A percentile compares a stretch with the other conserved stretches of the same genome.
These are phyloP conservation scores for Toxotes chatareus DNA, from an alignment of 2,113 vertebrate genomes.

Conservation along the genomic window DNA sequence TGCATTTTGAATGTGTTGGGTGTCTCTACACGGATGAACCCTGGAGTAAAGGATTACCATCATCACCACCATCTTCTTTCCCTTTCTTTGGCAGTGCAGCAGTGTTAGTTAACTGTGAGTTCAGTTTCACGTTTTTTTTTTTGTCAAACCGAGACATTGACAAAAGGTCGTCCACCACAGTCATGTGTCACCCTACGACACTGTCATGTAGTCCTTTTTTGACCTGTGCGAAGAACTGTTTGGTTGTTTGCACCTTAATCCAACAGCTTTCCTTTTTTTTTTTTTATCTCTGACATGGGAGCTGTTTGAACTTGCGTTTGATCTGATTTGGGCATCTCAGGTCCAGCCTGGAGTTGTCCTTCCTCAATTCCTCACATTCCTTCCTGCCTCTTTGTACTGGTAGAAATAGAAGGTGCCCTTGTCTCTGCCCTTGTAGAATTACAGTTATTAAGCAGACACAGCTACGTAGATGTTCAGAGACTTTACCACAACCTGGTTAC, in stretches of 20 bases:
- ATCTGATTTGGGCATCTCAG: constrained; percentile 40
- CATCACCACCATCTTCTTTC: constrained; percentile 8
- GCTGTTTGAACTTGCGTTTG: constrained; percentile 34
- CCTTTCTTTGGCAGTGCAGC: not conserved
- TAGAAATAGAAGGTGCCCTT: not conserved
- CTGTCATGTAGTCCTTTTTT: not conserved
- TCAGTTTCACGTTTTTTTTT: not conserved
- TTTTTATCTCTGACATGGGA: not conserved
- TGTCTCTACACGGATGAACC: not conserved
- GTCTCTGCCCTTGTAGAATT: not conserved
- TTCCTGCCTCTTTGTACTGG: not conserved
- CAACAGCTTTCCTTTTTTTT: not conserved
- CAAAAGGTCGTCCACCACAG: not conserved
- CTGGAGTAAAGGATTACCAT: not conserved
- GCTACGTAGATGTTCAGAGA: not conserved
- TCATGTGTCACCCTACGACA: not conserved
- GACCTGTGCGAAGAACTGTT: not conserved
- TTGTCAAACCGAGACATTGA: not conserved
- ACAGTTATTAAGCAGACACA: not conserved
- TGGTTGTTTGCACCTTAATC: not conserved
- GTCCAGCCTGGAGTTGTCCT: constrained; percentile 10
- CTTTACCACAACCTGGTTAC: not conserved
- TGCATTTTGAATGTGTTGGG: not conserved
- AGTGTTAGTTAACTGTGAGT: not conserved
- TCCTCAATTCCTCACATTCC: constrained; percentile 44